Evolutionary conservation across 2,113 vertebrate genomes (phyloP).

Genomic region (Larimichthys polyactis): DNA sequence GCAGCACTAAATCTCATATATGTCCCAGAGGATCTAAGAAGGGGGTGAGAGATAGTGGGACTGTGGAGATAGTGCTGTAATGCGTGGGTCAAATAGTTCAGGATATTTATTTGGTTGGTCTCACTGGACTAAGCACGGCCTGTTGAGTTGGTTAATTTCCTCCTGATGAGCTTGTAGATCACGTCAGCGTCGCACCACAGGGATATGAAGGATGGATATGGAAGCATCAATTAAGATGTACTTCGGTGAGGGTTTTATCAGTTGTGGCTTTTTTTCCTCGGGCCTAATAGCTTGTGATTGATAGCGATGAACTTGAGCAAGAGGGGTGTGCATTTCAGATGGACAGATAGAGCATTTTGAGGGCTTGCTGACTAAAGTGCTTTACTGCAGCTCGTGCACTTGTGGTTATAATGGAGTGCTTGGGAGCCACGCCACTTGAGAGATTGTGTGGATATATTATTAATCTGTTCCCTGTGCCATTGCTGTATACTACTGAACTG

Average conservation of each 20-base stretch:
- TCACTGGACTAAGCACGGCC: conserved; percentile 52
- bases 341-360: conserved; percentile 66
- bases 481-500: conserved; percentile 40
- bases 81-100: conserved; percentile 28
- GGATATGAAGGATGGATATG: conserved; percentile 62
- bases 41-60: conserved; percentile 37
- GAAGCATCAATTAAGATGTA: conserved; percentile 75
- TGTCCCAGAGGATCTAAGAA: conserved; percentile 39
- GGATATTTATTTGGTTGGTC: conserved; percentile 56
- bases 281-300: conserved; percentile 74
- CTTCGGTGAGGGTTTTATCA: conserved; percentile 65
- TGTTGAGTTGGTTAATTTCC: conserved; percentile 74
- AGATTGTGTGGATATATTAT: conserved; percentile 78
- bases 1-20: conserved; percentile 24
- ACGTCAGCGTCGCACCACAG: conserved; percentile 47
- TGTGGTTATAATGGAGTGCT: conserved; percentile 74
- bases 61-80: conserved; percentile 27
- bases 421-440: conserved; percentile 67
- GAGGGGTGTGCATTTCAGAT: conserved; percentile 70
- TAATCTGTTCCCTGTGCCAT: conserved; percentile 64
- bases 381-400: conserved; percentile 63
- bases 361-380: conserved; percentile 70
- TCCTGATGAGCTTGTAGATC: conserved; percentile 71
- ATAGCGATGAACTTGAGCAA: conserved; percentile 65
- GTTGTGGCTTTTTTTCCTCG: conserved; percentile 59